A percentile compares a stretch with the other conserved stretches of the same genome.
Conservation (phyloP, 2,113 vertebrate genomes). For the Parus major region DNA sequence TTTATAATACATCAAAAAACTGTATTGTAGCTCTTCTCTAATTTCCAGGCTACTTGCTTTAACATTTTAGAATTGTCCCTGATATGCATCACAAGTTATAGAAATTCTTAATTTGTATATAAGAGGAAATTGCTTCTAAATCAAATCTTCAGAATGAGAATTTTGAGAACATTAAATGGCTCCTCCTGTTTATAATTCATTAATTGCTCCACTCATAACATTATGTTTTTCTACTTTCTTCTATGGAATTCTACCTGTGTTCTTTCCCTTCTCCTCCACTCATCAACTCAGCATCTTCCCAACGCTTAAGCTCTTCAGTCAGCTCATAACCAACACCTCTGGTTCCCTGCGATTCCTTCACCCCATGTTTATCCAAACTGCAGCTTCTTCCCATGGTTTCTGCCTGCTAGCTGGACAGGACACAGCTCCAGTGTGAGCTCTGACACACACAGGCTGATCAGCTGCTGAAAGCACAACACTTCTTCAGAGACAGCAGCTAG, state of each 20-base stretch:
- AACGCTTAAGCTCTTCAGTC: background rate
- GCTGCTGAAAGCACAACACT: background rate
- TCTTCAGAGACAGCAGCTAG: background rate
- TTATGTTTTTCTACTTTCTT: background rate
- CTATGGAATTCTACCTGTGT: background rate
- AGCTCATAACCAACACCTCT: background rate
- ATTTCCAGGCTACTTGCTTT: background rate
- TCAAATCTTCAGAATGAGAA: background rate
- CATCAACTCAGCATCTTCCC: background rate
- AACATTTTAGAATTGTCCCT: background rate
- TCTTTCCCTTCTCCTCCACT: background rate
- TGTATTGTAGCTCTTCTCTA: background rate
- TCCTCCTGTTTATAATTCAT: background rate
- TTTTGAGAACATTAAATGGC: background rate
- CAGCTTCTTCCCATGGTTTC: background rate
- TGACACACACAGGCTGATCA: background rate
- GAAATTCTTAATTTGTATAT: background rate
- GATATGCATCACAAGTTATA: background rate
- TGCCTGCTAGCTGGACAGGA: background rate
- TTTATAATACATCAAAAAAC: background rate
- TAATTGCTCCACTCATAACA: background rate
- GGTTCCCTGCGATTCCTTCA: background rate
- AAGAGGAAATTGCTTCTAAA: background rate
- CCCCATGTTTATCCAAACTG: fast-evolving
- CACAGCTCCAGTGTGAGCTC: background rate